Percentiles rank a stretch among this genome's conserved stretches.
phyloP scores from a whole-genome alignment of 2,113 vertebrate species.

The Microcebus ravelobensis region DNA sequence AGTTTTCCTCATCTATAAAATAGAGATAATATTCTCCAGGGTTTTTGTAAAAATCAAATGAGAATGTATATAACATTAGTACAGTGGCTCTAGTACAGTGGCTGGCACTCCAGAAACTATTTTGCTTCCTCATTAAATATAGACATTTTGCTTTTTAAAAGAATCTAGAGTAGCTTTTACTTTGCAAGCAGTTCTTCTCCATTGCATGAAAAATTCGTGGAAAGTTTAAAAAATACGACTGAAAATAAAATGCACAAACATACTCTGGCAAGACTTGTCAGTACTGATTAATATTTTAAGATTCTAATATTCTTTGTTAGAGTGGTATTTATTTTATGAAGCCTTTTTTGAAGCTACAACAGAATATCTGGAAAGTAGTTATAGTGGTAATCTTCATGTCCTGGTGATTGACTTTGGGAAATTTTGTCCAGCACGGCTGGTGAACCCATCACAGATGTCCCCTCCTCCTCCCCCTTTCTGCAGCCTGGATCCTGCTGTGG shows the following conservation, averaged over 20 bases:
- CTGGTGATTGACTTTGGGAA: neutral
- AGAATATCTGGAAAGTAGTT: neutral
- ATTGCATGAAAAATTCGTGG: neutral
- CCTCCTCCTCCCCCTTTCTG: neutral
- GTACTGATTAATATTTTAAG: neutral
- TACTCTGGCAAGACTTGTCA: neutral
- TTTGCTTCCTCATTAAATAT: neutral
- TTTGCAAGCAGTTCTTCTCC: neutral
- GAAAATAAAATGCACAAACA: neutral
- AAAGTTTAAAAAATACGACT: slow-evolving; percentile 8
- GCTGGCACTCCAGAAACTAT: neutral
- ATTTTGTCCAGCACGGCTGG: neutral
- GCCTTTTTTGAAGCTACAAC: neutral
- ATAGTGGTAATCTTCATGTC: neutral
- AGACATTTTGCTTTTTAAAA: neutral
- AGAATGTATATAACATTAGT: neutral
- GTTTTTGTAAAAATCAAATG: neutral
- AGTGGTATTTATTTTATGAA: neutral
- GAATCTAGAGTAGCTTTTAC: neutral
- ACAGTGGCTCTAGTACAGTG: neutral
- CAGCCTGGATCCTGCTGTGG: neutral
- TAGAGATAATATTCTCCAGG: neutral
- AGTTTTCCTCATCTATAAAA: neutral
- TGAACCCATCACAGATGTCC: no score
- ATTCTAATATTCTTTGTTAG: neutral